Evolutionary conservation across 2,888 invertebrate species (phyloP).

Genomic region (Phymatocera aterrima): DNA sequence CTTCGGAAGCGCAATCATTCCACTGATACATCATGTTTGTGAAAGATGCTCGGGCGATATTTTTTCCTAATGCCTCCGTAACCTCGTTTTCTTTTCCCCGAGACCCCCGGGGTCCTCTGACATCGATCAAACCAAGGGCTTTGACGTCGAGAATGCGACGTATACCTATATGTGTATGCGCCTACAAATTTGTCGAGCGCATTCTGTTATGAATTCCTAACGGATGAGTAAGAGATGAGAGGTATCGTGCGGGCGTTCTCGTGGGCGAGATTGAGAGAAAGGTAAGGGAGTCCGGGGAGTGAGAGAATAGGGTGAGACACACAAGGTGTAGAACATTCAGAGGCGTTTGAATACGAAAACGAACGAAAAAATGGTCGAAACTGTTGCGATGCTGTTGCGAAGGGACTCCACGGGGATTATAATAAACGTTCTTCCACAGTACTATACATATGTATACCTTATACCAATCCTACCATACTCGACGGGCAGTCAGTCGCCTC

Average conservation of each 20-base stretch:
- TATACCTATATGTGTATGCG: no score
- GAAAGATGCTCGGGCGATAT: background rate
- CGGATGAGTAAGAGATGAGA: constrained; percentile 55
- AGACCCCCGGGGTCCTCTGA: constrained; percentile 48
- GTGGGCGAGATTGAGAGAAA: background rate
- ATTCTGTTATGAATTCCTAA: constrained; percentile 58
- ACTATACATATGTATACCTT: background rate
- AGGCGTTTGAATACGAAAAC: constrained; percentile 12
- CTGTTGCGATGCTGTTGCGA: constrained; percentile 18
- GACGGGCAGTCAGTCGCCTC: background rate
- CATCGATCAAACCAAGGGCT: constrained; percentile 56
- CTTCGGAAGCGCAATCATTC: no score
- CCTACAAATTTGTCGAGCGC: constrained; percentile 60
- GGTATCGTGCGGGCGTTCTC: background rate
- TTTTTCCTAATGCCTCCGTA: background rate
- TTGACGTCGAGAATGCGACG: constrained; percentile 52
- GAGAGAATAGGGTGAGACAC: background rate
- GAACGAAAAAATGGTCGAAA: background rate
- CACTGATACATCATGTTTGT: no score
- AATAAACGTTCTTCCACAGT: constrained; percentile 15
- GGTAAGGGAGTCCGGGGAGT: no score
- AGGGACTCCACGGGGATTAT: constrained; percentile 7
- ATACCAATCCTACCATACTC: no score
- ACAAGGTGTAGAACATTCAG: constrained; percentile 5
- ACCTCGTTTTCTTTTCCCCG: background rate